phyloP scores from a whole-genome alignment of 2,113 vertebrate species.

The Lota lota region DNA sequence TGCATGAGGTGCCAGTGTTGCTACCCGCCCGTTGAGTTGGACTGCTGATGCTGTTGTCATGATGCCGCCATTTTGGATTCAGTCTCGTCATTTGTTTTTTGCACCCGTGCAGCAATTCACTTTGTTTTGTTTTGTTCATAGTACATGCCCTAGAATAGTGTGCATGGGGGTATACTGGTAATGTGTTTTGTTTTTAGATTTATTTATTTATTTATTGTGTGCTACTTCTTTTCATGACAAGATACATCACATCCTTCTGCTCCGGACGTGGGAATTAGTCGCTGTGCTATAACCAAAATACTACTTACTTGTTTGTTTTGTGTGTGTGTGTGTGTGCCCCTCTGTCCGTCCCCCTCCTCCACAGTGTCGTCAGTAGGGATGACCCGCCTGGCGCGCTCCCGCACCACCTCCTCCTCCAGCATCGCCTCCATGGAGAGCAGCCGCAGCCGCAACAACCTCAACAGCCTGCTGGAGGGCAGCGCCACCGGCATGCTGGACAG shows the following conservation, averaged over 20 bases:
- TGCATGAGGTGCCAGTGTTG: constrained; percentile 59
- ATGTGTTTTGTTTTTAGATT: neutral
- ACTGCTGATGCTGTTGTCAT: constrained; percentile 28
- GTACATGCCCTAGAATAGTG: neutral
- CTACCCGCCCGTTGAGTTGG: constrained; percentile 29
- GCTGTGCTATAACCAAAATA: neutral
- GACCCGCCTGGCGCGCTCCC: constrained; percentile 89
- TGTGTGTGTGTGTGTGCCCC: constrained; percentile 10
- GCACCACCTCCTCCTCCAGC: constrained; percentile 90
- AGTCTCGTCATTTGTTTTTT: constrained; percentile 11
- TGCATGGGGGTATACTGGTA: constrained; percentile 1
- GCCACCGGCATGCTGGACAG: constrained; percentile 70
- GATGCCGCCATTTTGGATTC: neutral
- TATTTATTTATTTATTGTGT: neutral
- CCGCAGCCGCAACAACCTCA: constrained; percentile 83
- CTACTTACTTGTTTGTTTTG: neutral
- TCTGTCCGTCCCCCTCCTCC: constrained; percentile 24
- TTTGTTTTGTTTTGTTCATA: constrained; percentile 3
- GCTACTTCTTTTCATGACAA: neutral
- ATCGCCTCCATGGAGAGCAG: constrained; percentile 86
- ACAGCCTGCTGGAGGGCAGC: constrained; percentile 80
- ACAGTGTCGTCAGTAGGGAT: constrained; percentile 89
- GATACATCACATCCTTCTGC: neutral
- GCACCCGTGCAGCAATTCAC: neutral
- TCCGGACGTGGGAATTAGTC: neutral